Percentiles rank a stretch among this genome's conserved stretches.
Conservation (phyloP, 2,113 vertebrate genomes). For the Coracopsis vasa region DNA sequence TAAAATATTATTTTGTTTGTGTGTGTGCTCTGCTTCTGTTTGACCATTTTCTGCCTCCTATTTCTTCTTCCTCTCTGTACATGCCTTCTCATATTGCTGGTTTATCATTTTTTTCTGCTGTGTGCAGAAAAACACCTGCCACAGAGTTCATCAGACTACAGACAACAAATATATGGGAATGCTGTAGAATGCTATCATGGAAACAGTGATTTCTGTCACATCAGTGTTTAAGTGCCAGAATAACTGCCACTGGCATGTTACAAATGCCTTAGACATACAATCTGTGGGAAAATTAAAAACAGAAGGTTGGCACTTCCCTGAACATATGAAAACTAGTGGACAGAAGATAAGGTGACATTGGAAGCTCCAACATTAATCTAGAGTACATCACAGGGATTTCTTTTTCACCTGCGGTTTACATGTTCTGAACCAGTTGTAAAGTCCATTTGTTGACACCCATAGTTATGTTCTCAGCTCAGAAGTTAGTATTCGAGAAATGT, state of each 20-base stretch:
- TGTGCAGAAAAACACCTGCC: background rate
- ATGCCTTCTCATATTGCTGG: background rate
- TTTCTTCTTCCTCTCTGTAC: background rate
- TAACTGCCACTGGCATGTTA: background rate
- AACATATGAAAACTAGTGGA: background rate
- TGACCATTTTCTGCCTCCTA: background rate
- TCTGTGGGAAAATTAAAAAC: background rate
- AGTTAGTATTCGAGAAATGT: background rate
- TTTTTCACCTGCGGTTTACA: background rate
- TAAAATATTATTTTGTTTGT: background rate
- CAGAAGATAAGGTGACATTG: background rate
- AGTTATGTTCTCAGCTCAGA: background rate
- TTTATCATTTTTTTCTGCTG: background rate
- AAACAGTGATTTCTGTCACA: background rate
- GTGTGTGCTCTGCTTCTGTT: background rate
- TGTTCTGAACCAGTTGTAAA: background rate
- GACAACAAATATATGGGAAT: background rate
- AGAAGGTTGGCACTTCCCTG: background rate
- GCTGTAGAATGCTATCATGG: background rate
- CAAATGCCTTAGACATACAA: background rate
- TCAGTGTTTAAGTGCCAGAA: background rate
- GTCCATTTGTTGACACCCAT: background rate
- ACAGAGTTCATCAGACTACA: background rate
- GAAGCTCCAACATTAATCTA: background rate
- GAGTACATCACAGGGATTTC: background rate